These are phyloP conservation scores for Anthopleura sola DNA, from an alignment of 64 coral and sea anemone genomes.

Conservation along the genomic window DNA sequence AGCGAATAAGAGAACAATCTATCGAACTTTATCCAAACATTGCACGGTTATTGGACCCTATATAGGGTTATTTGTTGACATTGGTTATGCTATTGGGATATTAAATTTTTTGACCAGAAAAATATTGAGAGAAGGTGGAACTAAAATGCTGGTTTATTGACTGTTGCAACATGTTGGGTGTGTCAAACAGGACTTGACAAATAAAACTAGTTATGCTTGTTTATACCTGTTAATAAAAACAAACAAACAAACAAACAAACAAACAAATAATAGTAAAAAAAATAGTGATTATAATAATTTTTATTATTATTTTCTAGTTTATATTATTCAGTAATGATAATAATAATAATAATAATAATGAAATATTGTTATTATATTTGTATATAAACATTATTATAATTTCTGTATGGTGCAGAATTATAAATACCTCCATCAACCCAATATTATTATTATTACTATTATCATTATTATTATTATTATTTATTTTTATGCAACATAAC, in stretches of 20 bases:
- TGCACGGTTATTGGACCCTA: background rate
- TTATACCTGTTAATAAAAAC: background rate
- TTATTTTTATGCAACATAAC: background rate
- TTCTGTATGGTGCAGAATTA: background rate
- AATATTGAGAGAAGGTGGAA: background rate
- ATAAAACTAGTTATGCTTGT: background rate
- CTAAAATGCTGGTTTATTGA: background rate
- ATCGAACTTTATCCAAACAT: background rate
- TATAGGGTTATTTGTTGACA: background rate
- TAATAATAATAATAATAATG: background rate
- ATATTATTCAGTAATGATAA: background rate
- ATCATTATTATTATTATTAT: background rate
- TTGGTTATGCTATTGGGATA: background rate
- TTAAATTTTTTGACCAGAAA: background rate
- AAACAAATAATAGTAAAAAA: background rate
- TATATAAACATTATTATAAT: background rate
- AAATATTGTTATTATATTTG: background rate
- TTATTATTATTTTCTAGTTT: background rate
- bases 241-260: background rate
- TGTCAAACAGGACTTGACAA: background rate
- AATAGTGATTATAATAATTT: background rate
- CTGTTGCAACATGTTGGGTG: background rate
- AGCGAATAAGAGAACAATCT: constrained; percentile 4
- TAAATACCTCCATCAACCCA: background rate
- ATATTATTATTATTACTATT: background rate